phyloP scores from a whole-genome alignment of 2,888 invertebrate genomes.

The Rotaria magnacalcarata region DNA sequence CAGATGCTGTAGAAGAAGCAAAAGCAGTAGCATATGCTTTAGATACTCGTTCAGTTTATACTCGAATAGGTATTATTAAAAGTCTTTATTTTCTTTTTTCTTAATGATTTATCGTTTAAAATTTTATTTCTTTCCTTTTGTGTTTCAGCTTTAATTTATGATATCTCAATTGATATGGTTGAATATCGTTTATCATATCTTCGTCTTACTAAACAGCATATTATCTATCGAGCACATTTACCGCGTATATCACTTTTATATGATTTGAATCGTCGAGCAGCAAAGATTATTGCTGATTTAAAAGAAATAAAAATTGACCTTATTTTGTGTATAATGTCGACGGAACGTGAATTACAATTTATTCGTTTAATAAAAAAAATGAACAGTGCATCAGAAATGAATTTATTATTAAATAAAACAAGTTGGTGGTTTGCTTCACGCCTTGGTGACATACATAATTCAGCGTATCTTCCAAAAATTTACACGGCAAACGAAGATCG shows the following conservation, averaged over 20 bases:
- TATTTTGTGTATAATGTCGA: constrained; percentile 28
- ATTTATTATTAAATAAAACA: not conserved
- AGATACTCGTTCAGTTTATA: constrained; percentile 28
- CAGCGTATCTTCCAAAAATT: not conserved
- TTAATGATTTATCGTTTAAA: no score
- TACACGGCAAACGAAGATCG: constrained; percentile 22
- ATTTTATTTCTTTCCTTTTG: not conserved
- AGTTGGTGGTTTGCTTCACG: constrained; percentile 22
- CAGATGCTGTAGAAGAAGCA: constrained; percentile 15
- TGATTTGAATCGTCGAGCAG: not conserved
- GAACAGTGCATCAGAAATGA: not conserved
- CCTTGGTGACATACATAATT: constrained; percentile 9
- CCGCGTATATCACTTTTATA: not conserved
- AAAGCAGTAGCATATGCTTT: not conserved
- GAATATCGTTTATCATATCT: constrained; percentile 32
- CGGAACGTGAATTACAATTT: constrained; percentile 35
- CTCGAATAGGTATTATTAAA: not conserved
- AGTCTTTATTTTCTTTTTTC: not conserved
- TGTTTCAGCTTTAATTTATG: constrained; percentile 1
- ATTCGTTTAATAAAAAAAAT: not conserved
- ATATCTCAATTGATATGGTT: not conserved
- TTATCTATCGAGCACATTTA: constrained; percentile 34
- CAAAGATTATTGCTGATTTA: not conserved
- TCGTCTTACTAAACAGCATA: constrained; percentile 16
- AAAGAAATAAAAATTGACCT: not conserved